phyloP scores from a whole-genome alignment of 2,113 vertebrate species.

The Oreochromis niloticus region DNA sequence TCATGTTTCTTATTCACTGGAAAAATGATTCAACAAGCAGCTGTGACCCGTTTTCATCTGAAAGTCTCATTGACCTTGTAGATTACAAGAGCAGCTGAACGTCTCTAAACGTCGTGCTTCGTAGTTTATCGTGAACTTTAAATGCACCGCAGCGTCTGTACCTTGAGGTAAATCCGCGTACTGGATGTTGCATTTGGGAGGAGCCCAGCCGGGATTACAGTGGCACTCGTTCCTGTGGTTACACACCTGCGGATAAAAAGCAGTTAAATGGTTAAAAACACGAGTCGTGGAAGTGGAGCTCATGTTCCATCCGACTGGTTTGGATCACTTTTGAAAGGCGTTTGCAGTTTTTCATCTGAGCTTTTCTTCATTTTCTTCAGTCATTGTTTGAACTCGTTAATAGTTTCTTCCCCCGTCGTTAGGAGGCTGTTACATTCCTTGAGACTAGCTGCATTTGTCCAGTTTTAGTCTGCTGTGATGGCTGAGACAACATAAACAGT shows the following conservation, averaged over 20 bases:
- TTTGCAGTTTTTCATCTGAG: background rate
- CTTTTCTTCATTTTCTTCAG: accelerated
- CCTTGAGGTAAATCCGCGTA: slow-evolving; percentile 50
- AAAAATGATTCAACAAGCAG: background rate
- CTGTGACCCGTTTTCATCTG: background rate
- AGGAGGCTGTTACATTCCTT: background rate
- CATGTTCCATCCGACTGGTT: accelerated
- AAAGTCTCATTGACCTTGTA: background rate
- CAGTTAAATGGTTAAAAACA: background rate
- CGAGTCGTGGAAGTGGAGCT: background rate
- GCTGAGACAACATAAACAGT: background rate
- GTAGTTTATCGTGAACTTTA: background rate
- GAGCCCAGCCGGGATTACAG: slow-evolving; percentile 81
- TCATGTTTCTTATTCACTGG: background rate
- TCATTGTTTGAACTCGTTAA: accelerated
- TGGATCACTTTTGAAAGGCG: background rate
- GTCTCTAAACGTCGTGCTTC: accelerated
- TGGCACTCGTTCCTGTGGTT: slow-evolving; percentile 82
- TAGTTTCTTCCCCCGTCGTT: background rate
- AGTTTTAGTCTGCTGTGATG: background rate
- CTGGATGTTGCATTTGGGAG: slow-evolving; percentile 73
- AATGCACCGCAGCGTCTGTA: slow-evolving; percentile 2
- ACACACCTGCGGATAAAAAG: slow-evolving; percentile 75
- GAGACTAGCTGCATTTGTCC: background rate
- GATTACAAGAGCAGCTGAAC: background rate